Evolutionary conservation across 2,888 invertebrate species (phyloP).

Genomic region (Orchesella flavescens): DNA sequence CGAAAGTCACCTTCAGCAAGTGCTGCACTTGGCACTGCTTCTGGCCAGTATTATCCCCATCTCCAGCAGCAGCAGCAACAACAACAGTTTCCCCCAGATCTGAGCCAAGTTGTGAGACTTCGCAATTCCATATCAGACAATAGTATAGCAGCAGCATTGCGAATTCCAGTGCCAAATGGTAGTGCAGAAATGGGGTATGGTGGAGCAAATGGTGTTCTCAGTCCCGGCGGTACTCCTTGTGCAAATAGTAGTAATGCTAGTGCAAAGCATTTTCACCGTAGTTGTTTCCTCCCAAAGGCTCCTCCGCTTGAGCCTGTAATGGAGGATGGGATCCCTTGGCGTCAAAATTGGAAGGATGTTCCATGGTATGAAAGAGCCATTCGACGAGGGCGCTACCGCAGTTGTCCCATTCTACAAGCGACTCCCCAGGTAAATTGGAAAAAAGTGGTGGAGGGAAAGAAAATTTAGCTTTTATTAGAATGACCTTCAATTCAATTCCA

Average conservation of each 20-base stretch:
- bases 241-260: slow-evolving; percentile 38
- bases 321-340: slow-evolving; percentile 73
- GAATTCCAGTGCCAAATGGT: slow-evolving; percentile 56
- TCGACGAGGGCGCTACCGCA: slow-evolving; percentile 82
- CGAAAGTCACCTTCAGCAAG: slow-evolving; percentile 55
- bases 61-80: slow-evolving; percentile 3
- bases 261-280: slow-evolving; percentile 69
- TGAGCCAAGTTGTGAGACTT: slow-evolving; percentile 45
- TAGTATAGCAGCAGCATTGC: slow-evolving; percentile 64
- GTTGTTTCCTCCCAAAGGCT: slow-evolving; percentile 71
- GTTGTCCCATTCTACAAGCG: slow-evolving; percentile 86
- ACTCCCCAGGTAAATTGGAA: slow-evolving; percentile 70
- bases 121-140: slow-evolving; percentile 71
- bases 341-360: slow-evolving; percentile 79
- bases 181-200: background rate
- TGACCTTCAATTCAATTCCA: background rate
- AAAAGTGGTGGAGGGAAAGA: background rate
- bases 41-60: slow-evolving; percentile 28
- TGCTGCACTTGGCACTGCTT: slow-evolving; percentile 37
- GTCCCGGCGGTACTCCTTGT: slow-evolving; percentile 19
- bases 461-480: background rate
- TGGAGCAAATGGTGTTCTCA: background rate
- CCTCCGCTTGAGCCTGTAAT: slow-evolving; percentile 71
- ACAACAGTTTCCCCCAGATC: slow-evolving; percentile 12
- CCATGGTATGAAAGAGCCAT: slow-evolving; percentile 94